These are phyloP conservation scores for Microcebus murinus DNA, from an alignment of 2,113 vertebrate species.

Conservation along the genomic window DNA sequence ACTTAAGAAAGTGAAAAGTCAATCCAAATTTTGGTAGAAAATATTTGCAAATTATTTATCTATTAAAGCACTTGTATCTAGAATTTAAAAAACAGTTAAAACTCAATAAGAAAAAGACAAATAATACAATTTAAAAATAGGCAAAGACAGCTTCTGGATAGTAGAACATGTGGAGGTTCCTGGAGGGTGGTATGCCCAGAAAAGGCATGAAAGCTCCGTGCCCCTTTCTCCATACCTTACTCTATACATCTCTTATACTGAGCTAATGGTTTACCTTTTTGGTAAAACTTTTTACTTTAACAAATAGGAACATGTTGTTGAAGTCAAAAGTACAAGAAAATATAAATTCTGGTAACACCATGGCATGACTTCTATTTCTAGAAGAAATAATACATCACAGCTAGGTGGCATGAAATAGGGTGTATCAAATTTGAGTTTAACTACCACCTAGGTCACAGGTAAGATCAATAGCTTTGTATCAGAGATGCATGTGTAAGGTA, in stretches of 20 bases:
- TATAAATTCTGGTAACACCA: not conserved
- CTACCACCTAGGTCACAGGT: not conserved
- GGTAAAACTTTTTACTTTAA: too few species aligned
- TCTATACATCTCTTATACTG: too few species aligned
- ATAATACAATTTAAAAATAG: not conserved
- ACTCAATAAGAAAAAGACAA: not conserved
- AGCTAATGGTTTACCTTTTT: too few species aligned
- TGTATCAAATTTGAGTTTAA: not conserved
- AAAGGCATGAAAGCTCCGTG: too few species aligned
- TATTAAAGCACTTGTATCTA: not conserved
- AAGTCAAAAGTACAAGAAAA: not conserved
- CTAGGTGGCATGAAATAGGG: not conserved
- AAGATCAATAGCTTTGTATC: not conserved
- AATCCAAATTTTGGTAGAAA: not conserved
- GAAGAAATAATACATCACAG: not conserved
- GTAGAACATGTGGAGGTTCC: too few species aligned
- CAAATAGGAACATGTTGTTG: too few species aligned
- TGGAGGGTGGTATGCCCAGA: too few species aligned
- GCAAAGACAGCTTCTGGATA: not conserved
- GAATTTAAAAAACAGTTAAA: not conserved
- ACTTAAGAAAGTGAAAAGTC: not conserved
- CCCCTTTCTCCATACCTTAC: too few species aligned
- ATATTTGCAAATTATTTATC: not conserved
- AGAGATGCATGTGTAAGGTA: not conserved
- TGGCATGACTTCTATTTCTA: not conserved